A percentile compares a stretch with the other conserved stretches of the same genome.
Evolutionary conservation across 2,888 invertebrate species (phyloP).

Genomic region (Campoplex nolae): DNA sequence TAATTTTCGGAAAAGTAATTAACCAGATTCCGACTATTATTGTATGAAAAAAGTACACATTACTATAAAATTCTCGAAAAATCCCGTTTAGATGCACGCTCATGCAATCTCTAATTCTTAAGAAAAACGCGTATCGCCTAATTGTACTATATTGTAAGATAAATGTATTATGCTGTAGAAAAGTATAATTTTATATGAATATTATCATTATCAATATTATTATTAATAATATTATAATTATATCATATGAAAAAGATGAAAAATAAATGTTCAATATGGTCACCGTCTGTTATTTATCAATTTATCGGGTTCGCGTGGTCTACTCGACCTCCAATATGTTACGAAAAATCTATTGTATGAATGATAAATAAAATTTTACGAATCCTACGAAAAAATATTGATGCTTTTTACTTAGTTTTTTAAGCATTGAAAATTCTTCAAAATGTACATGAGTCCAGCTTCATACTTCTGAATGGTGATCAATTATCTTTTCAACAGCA

Average conservation of each 20-base stretch:
- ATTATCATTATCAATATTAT: constrained; percentile 21
- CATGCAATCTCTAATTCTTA: constrained; percentile 26
- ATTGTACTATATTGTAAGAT: constrained; percentile 83
- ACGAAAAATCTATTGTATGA: constrained; percentile 1
- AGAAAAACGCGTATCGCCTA: constrained; percentile 55
- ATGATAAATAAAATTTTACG: constrained; percentile 21
- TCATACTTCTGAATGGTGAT: background rate
- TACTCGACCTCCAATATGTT: background rate
- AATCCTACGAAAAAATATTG: background rate
- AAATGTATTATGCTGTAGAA: constrained; percentile 80
- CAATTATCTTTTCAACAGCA: background rate
- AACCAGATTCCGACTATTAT: background rate
- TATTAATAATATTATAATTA: constrained; percentile 35
- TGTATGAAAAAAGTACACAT: constrained; percentile 28
- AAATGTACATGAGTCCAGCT: background rate
- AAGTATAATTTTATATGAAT: constrained; percentile 82
- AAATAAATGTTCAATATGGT: constrained; percentile 64
- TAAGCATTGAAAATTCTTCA: background rate
- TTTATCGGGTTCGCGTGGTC: background rate
- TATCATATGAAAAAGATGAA: constrained; percentile 71
- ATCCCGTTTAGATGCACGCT: constrained; percentile 9
- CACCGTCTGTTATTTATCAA: constrained; percentile 20
- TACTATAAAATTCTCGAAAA: background rate
- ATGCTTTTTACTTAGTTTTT: background rate
- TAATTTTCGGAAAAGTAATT: background rate